Evolutionary conservation across 2,888 invertebrate species (phyloP).

Genomic region (Sarcophaga carnaria): DNA sequence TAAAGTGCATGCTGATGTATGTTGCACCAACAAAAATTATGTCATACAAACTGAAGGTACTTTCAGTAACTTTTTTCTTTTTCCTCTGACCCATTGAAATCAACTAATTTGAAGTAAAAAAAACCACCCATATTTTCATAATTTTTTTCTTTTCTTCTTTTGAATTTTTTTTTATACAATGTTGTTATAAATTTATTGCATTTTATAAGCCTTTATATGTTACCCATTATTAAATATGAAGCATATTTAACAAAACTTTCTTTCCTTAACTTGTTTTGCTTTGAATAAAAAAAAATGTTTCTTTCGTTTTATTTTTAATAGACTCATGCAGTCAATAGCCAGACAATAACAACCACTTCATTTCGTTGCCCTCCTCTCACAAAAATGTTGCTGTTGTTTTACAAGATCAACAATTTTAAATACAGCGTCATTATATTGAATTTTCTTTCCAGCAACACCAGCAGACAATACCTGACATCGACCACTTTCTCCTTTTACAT

Average conservation of each 20-base stretch:
- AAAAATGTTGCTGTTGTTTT: background rate
- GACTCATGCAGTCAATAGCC: background rate
- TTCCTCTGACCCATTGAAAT: background rate
- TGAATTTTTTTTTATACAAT: background rate
- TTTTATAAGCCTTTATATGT: background rate
- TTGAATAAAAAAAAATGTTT: background rate
- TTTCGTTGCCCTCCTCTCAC: background rate
- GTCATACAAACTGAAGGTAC: too few species aligned
- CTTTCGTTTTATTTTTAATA: background rate
- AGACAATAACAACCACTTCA: conserved; percentile 18
- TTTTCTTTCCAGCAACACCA: conserved; percentile 33
- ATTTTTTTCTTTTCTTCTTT: background rate
- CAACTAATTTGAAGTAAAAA: background rate
- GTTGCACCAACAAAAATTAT: too few species aligned
- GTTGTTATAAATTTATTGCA: background rate
- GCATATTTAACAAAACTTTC: conserved; percentile 12
- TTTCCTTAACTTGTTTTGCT: conserved; percentile 20
- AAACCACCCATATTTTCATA: background rate
- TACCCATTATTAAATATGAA: background rate
- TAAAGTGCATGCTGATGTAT: too few species aligned
- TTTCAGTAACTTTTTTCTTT: too few species aligned
- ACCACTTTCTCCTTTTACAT: conserved; percentile 62
- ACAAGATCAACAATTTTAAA: conserved; percentile 58
- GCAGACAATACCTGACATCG: conserved; percentile 47
- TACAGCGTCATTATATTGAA: conserved; percentile 10